phyloP scores from a whole-genome alignment of 2,113 vertebrate genomes.

The Amia ocellicauda region DNA sequence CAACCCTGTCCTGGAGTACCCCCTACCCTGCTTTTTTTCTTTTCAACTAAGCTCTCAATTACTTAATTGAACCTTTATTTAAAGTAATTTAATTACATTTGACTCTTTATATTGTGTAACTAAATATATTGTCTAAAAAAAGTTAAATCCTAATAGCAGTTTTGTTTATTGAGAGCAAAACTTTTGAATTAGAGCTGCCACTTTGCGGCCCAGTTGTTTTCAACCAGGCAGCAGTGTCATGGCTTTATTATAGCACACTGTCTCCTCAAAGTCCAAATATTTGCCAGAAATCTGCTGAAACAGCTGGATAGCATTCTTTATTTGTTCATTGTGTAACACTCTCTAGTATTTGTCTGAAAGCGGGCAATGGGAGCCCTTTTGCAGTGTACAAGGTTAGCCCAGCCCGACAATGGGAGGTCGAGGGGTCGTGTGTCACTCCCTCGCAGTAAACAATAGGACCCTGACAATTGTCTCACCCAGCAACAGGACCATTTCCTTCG shows the following conservation, averaged over 20 bases:
- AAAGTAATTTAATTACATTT: no score
- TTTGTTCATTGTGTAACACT: neutral
- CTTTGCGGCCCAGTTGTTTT: neutral
- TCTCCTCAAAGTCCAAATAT: slow-evolving; percentile 1
- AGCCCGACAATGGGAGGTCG: neutral
- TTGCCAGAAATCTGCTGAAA: neutral
- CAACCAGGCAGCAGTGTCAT: neutral
- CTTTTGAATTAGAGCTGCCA: no score
- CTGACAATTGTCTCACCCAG: neutral
- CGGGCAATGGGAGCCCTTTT: neutral
- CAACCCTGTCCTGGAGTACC: no score
- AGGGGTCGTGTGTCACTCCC: neutral
- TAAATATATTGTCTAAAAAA: no score
- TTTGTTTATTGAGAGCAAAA: no score
- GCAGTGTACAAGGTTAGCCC: neutral
- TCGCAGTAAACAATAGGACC: slow-evolving; percentile 5
- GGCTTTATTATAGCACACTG: neutral
- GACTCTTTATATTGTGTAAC: no score
- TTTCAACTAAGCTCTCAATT: no score
- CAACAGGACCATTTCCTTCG: neutral
- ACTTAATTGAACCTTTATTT: no score
- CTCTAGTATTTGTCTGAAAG: neutral
- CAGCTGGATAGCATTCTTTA: neutral
- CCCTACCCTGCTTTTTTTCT: no score
- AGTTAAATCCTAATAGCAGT: no score